These are phyloP conservation scores for human (Homo sapiens) DNA, from an alignment of 2,113 vertebrate genomes.

Conservation along the genomic window DNA sequence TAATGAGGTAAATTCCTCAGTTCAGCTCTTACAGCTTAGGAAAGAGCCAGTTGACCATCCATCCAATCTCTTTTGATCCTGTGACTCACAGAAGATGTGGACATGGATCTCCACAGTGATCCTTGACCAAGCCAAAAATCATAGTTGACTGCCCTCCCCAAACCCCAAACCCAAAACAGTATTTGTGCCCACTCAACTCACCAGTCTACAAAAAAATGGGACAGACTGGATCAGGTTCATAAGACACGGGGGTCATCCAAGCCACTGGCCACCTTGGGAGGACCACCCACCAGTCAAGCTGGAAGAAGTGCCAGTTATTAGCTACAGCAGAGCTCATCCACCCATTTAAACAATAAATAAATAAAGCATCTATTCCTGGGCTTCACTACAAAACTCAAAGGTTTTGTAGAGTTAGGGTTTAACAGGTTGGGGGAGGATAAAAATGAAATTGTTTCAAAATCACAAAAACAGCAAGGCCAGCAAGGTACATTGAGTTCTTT, in stretches of 20 bases:
- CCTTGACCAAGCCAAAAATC: not conserved
- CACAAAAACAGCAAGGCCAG: not conserved
- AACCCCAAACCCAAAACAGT: not conserved
- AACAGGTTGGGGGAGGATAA: not conserved
- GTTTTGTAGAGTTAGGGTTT: slow-evolving; percentile 34
- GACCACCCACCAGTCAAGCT: not conserved
- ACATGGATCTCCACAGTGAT: not conserved
- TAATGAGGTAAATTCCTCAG: not conserved
- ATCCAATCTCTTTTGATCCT: not conserved
- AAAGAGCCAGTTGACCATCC: not conserved
- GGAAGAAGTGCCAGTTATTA: not conserved
- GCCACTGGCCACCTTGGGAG: not conserved
- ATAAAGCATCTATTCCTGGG: not conserved
- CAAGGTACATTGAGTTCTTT: not conserved
- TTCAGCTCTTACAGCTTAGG: not conserved
- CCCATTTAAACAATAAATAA: not conserved
- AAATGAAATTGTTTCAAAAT: not conserved
- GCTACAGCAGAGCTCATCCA: not conserved
- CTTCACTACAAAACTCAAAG: not conserved
- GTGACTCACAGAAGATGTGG: not conserved
- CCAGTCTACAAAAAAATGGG: not conserved
- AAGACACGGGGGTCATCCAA: not conserved
- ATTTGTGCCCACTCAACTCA: not conserved
- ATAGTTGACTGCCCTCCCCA: not conserved
- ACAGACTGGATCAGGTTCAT: not conserved